phyloP scores from a whole-genome alignment of 2,113 vertebrate genomes.

The Hepsetus odoe region DNA sequence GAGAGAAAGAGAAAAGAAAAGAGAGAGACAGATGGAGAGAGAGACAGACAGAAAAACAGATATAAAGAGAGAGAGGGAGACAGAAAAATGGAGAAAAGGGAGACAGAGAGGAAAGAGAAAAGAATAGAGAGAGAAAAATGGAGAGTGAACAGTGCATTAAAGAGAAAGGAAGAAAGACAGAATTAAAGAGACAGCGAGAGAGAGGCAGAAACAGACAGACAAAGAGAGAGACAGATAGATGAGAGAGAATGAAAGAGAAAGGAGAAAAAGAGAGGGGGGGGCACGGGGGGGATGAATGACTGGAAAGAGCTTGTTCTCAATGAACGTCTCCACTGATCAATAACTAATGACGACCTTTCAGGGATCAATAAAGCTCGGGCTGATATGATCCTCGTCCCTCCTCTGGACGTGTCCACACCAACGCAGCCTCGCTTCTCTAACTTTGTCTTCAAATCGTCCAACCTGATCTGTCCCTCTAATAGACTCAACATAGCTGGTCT shows the following conservation, averaged over 20 bases:
- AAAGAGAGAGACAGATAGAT: constrained; percentile 36
- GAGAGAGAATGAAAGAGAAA: too few species aligned
- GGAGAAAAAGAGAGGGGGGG: too few species aligned
- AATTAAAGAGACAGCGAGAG: too few species aligned
- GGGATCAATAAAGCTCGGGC: constrained; percentile 23
- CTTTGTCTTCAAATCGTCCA: too few species aligned
- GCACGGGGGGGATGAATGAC: constrained; percentile 28
- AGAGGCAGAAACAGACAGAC: constrained; percentile 29
- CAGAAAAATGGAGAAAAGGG: neutral
- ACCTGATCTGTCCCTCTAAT: too few species aligned
- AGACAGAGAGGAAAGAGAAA: neutral
- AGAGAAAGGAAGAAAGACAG: too few species aligned
- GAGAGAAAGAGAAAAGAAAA: constrained; percentile 1
- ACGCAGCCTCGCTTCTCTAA: too few species aligned
- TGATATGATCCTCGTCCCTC: too few species aligned
- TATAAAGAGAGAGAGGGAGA: constrained; percentile 35
- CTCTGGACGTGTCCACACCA: too few species aligned
- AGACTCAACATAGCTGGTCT: too few species aligned
- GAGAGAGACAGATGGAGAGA: constrained; percentile 33
- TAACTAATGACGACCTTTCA: constrained; percentile 45
- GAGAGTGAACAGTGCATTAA: constrained; percentile 25
- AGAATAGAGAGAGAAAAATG: neutral
- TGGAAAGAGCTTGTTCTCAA: constrained; percentile 27
- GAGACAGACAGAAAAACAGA: constrained; percentile 6
- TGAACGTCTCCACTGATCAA: constrained; percentile 42